These are phyloP conservation scores for Pantala flavescens DNA, from an alignment of 1,140 invertebrate species.

Conservation along the genomic window DNA sequence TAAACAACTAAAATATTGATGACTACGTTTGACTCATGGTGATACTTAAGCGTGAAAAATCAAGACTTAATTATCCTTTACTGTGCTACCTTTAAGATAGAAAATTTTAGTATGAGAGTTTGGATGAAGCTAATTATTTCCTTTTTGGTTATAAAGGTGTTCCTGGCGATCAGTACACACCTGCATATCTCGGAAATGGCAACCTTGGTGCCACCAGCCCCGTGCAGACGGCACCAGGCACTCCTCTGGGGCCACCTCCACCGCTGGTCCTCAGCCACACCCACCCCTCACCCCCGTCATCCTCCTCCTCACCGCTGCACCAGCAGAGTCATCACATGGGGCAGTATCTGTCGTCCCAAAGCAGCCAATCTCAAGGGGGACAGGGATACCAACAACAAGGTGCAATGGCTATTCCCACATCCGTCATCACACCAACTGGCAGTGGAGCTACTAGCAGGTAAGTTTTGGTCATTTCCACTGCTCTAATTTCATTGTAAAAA, in stretches of 20 bases:
- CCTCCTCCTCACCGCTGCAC: not conserved
- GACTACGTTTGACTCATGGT: too few relatives aligned
- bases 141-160: not conserved
- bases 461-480: too few relatives aligned
- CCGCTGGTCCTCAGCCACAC: not conserved
- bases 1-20: too few relatives aligned
- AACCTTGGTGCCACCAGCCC: not conserved
- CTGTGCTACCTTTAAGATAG: too few relatives aligned
- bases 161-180: not conserved
- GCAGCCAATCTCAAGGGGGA: not conserved
- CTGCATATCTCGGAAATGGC: not conserved
- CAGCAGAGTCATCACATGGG: not conserved
- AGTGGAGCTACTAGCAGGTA: not conserved
- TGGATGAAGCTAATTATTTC: too few relatives aligned
- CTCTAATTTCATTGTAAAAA: too few relatives aligned
- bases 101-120: too few relatives aligned
- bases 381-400: slow-evolving; percentile 3
- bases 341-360: not conserved
- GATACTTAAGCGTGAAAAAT: too few relatives aligned
- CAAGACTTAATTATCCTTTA: too few relatives aligned
- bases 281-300: not conserved
- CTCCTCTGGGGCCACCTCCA: not conserved
- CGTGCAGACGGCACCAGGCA: not conserved
- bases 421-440: not conserved
- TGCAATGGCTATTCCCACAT: not conserved